Evolutionary conservation across 2,888 invertebrate species (phyloP), one percentile per base, ranked within the genome.

Genomic region (Macroteleia sp.): DNA sequence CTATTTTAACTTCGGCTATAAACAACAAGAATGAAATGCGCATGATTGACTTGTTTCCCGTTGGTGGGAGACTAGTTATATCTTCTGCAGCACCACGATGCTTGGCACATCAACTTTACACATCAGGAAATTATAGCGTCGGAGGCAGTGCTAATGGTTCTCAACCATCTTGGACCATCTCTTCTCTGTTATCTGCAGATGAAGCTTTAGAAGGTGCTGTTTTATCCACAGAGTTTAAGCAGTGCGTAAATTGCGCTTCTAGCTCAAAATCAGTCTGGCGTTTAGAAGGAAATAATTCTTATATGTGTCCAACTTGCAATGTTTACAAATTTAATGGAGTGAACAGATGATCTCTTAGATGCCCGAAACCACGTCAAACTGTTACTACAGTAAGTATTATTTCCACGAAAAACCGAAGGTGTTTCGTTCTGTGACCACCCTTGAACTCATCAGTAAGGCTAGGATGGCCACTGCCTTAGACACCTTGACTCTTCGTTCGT

Each of bases 261-360:
- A 93, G 92, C 71, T 92, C 94, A 32, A 97, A 97, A 9, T n/a
- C n/a, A n/a, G 96, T 97, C 30, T 97, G 97, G 97, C 93, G 97
- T 69, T 93, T 97, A 82, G 97, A 97, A 91, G 96, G 96, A 71
- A 96, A 96, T 30, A 97, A 97, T 8, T 96, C 97, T 90, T 96
- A 96, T 89, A 93, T 97, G 79, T 97, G 97, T 92, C 97, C 97
- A 91, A 96, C 96, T 48, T 97, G 98, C 90, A 94, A 93, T 30
- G 90, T 93, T 50, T 94, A 93, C 88, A 88, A 91, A 71, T 82
- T 84, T 25, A 90, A 88, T 87, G 95, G 95, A 17, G 92, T 93
- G 78, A 94, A 94, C 89, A 91, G 95, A 75, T 94, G 94, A 6
- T 79, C 86, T 0, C 83, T 89, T 36, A 85, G 89, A 44, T 86